Conservation (phyloP, 2,888 invertebrate genomes). For the Cheiracanthium punctorium region DNA sequence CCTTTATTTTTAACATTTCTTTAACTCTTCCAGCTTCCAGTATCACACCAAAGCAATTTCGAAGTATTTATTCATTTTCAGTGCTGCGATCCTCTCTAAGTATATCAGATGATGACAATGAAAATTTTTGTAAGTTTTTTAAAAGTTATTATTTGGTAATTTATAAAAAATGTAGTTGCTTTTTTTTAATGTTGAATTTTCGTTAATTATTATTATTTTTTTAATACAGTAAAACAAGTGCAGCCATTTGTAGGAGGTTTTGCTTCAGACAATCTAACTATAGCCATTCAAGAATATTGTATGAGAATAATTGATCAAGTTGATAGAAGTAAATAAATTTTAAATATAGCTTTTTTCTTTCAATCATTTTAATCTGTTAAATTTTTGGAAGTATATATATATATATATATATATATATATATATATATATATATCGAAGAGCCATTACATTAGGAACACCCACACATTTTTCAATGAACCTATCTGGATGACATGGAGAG, state of each 20-base stretch:
- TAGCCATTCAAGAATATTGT: slow-evolving; percentile 53
- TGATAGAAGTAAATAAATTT: slow-evolving; percentile 56
- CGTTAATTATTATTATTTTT: neutral
- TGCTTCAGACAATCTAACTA: slow-evolving; percentile 41
- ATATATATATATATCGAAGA: too few species aligned
- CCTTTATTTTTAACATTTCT: neutral
- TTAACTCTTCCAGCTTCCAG: slow-evolving; percentile 26
- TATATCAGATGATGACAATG: slow-evolving; percentile 29
- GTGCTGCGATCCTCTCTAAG: slow-evolving; percentile 52
- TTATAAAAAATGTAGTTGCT: too few species aligned
- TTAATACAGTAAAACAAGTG: slow-evolving; percentile 22
- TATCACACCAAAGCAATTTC: slow-evolving; percentile 31
- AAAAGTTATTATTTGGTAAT: too few species aligned
- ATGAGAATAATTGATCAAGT: slow-evolving; percentile 61
- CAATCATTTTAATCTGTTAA: too few species aligned
- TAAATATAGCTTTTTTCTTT: too few species aligned
- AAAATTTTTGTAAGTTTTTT: slow-evolving; percentile 30
- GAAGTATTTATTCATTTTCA: slow-evolving; percentile 61
- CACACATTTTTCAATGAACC: too few species aligned
- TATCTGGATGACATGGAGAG: too few species aligned
- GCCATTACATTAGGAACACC: too few species aligned
- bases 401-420: too few species aligned
- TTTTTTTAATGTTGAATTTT: too few species aligned
- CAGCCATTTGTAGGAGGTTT: slow-evolving; percentile 33
- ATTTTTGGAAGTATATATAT: too few species aligned